A percentile compares a stretch with the other conserved stretches of the same genome.
Conservation (phyloP, 2,113 vertebrate species). For the Conger conger region DNA sequence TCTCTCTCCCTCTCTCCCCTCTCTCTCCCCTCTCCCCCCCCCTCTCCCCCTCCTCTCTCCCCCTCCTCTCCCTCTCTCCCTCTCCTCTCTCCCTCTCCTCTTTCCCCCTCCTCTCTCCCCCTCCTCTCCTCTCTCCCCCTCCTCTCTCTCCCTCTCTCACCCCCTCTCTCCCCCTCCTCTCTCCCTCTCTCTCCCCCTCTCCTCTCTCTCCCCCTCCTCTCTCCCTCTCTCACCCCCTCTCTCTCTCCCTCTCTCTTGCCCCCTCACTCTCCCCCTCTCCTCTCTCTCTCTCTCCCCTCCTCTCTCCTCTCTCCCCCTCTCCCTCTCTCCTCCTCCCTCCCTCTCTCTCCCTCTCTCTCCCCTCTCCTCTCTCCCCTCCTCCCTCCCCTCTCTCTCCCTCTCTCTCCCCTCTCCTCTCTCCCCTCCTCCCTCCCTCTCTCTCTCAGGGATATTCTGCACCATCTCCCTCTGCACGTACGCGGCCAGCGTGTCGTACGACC, state of each 20-base stretch:
- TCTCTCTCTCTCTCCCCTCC: background rate
- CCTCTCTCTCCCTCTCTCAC: too few species aligned
- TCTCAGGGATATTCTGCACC: conserved; percentile 84
- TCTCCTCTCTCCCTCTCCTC: background rate
- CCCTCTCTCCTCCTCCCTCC: too few species aligned
- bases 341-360: background rate
- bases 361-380: background rate
- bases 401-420: conserved; percentile 29
- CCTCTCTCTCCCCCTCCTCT: too few species aligned
- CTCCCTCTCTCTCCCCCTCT: conserved; percentile 7
- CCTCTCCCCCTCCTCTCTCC: background rate
- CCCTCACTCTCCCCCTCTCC: background rate
- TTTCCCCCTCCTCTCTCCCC: too few species aligned
- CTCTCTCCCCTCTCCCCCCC: too few species aligned
- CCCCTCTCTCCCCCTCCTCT: background rate
- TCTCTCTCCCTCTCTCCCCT: too few species aligned
- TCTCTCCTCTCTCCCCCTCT: background rate
- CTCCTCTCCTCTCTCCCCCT: too few species aligned
- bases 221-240: conserved; percentile 62
- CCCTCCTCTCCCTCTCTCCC: background rate
- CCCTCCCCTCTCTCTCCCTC: background rate
- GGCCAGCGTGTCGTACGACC: conserved; percentile 80
- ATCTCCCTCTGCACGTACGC: conserved; percentile 83
- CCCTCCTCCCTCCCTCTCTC: conserved; percentile 34
- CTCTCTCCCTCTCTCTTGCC: conserved; percentile 71